A percentile compares a stretch with the other conserved stretches of the same genome.
Evolutionary conservation across 2,797 vertebrate species (phyloP).

Genomic region (Sebastes hubbsi): DNA sequence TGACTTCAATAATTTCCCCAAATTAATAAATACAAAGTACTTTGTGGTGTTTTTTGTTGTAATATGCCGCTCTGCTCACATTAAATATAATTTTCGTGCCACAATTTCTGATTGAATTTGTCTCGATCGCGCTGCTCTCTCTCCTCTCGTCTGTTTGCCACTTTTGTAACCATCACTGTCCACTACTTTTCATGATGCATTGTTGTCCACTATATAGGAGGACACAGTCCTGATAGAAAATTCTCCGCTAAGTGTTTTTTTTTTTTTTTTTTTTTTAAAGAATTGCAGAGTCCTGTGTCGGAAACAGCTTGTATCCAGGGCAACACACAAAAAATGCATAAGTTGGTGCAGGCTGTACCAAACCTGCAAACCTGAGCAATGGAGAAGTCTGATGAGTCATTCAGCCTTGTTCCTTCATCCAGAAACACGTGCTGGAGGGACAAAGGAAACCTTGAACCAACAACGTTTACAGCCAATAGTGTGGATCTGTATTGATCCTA

Average conservation of each 20-base stretch:
- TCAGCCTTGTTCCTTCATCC: slow-evolving; percentile 15
- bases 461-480: background rate
- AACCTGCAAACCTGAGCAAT: slow-evolving; percentile 43
- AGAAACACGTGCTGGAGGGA: slow-evolving; percentile 1
- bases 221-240: background rate
- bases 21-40: too few relatives aligned
- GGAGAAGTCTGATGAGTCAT: slow-evolving; percentile 33
- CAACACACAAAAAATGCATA: slow-evolving; percentile 23
- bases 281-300: background rate
- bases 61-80: too few relatives aligned
- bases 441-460: slow-evolving; percentile 11
- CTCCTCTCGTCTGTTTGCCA: too few relatives aligned
- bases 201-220: too few relatives aligned
- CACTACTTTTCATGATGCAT: too few relatives aligned
- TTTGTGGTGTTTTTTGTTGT: too few relatives aligned
- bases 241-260: background rate
- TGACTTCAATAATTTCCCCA: too few relatives aligned
- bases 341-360: slow-evolving; percentile 16
- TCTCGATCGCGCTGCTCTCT: too few relatives aligned
- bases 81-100: too few relatives aligned
- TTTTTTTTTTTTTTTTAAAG: background rate
- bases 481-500: background rate
- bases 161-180: too few relatives aligned
- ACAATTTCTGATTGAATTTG: too few relatives aligned
- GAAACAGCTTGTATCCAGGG: slow-evolving; percentile 38